Percentiles rank a stretch among this genome's conserved stretches.
Conservation (phyloP, 2,888 invertebrate species). For the Diabrotica balteata region DNA sequence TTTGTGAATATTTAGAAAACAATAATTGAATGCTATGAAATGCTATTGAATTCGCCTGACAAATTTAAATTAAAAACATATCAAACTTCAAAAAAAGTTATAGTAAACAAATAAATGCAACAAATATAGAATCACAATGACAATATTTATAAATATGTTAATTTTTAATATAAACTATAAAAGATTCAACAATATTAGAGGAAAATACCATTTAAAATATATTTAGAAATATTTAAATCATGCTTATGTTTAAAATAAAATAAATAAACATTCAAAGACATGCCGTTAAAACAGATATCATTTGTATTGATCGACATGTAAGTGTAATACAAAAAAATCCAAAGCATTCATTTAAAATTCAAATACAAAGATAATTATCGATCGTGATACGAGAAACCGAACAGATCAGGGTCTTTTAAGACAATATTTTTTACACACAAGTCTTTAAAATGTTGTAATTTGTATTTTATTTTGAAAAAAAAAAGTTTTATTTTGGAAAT, state of each 20-base stretch:
- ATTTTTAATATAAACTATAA: slow-evolving; percentile 2
- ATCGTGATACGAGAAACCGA: too few species aligned
- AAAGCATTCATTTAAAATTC: neutral
- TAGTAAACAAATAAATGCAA: slow-evolving; percentile 1
- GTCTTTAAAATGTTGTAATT: neutral
- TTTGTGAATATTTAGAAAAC: too few species aligned
- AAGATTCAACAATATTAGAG: neutral
- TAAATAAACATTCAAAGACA: too few species aligned
- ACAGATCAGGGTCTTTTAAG: neutral
- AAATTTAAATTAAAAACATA: too few species aligned
- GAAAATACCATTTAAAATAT: slow-evolving; percentile 8
- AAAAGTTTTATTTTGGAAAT: too few species aligned
- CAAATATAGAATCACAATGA: neutral
- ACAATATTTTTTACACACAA: neutral
- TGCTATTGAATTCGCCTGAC: too few species aligned
- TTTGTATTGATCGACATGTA: neutral
- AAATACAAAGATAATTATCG: too few species aligned
- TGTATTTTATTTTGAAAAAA: neutral
- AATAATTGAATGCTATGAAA: too few species aligned
- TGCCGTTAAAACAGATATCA: neutral
- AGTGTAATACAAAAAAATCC: neutral
- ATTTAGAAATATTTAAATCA: too few species aligned
- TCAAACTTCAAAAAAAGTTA: neutral
- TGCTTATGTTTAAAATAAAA: too few species aligned
- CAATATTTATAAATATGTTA: neutral